Percentiles rank a stretch among this genome's conserved stretches.
phyloP scores from a whole-genome alignment of 2,113 vertebrate genomes.

The Marmota monax region DNA sequence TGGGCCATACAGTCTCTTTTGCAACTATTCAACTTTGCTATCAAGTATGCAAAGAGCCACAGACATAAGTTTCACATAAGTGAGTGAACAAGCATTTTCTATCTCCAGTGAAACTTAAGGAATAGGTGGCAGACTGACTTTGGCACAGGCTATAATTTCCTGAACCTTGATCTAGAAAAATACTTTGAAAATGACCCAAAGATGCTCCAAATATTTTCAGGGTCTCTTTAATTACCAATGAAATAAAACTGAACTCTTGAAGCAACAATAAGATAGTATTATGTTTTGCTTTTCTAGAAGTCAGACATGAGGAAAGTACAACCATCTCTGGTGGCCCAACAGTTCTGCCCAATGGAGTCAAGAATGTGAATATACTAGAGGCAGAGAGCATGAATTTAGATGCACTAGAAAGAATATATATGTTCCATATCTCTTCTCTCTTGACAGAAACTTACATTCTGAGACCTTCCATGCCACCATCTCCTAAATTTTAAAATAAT shows the following conservation, averaged over 20 bases:
- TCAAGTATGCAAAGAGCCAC: not conserved
- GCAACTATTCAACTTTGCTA: conserved; percentile 1
- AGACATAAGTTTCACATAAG: not conserved
- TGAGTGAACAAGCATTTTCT: not conserved
- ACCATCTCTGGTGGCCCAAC: not conserved
- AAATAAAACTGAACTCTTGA: not conserved
- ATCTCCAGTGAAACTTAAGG: not conserved
- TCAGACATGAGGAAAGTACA: conserved; percentile 9
- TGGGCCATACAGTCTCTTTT: not conserved
- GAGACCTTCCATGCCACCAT: not conserved
- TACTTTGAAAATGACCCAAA: not conserved
- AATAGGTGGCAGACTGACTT: not conserved
- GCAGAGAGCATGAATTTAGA: not conserved
- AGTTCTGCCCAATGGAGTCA: not conserved
- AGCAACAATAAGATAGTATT: conserved; percentile 1
- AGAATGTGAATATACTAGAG: not conserved
- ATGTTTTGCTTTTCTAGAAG: not conserved
- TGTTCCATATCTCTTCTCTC: not conserved
- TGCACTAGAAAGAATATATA: not conserved
- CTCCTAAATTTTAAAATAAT: not conserved
- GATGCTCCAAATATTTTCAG: not conserved
- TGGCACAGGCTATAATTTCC: not conserved
- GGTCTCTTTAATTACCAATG: conserved; percentile 24
- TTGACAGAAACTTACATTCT: conserved; percentile 2
- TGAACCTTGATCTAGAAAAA: not conserved